Conservation (phyloP, 2,113 vertebrate species). For the Fulmarus glacialis region DNA sequence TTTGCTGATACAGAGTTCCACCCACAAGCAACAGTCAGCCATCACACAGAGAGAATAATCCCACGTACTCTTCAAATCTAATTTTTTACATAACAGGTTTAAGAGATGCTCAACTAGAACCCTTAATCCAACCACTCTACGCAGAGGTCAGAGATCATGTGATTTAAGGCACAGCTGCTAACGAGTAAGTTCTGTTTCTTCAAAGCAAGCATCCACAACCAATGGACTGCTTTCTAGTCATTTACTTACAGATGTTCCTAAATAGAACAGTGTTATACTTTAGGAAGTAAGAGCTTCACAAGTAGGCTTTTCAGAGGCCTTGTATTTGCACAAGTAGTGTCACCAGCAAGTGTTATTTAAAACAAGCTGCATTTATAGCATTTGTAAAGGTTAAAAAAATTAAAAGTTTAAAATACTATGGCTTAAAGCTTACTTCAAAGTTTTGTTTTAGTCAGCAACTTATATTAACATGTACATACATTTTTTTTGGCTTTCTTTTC, state of each 20-base stretch:
- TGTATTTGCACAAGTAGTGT: background rate
- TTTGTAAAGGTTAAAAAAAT: background rate
- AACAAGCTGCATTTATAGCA: background rate
- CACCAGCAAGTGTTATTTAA: background rate
- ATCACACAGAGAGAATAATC: background rate
- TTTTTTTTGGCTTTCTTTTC: background rate
- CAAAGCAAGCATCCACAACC: background rate
- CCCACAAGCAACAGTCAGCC: background rate
- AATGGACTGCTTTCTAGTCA: background rate
- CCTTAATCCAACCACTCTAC: conserved; percentile 14
- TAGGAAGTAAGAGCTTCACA: background rate
- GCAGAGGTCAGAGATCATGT: background rate
- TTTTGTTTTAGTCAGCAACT: background rate
- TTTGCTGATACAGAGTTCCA: background rate
- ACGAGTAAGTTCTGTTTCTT: background rate
- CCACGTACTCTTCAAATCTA: background rate
- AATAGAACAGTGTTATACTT: background rate
- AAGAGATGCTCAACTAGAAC: conserved; percentile 11
- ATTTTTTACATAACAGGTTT: background rate
- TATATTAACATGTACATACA: background rate
- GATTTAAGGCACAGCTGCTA: background rate
- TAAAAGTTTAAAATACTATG: background rate
- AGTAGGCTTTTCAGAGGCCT: background rate
- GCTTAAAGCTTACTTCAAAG: background rate
- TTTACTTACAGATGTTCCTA: background rate